These are phyloP conservation scores for Phoeniculus purpureus DNA, from an alignment of 2,797 vertebrate species.

Conservation along the genomic window DNA sequence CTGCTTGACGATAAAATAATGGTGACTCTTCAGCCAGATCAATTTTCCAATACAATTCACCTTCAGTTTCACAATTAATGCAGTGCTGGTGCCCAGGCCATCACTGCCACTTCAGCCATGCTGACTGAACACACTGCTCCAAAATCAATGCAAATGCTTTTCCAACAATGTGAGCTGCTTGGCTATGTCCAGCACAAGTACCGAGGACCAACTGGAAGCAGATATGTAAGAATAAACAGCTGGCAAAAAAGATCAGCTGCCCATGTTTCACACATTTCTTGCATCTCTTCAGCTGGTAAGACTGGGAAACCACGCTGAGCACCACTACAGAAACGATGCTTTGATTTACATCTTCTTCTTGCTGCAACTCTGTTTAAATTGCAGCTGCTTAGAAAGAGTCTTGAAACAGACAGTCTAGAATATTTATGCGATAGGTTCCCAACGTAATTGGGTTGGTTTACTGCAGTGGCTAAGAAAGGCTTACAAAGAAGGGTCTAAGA, in stretches of 20 bases:
- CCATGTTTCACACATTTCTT: neutral
- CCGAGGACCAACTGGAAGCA: neutral
- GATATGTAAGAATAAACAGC: neutral
- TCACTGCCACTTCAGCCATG: neutral
- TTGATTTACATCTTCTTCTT: neutral
- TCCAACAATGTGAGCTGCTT: neutral
- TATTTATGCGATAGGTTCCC: neutral
- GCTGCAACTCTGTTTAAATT: neutral
- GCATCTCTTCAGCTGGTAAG: neutral
- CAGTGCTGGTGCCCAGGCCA: neutral
- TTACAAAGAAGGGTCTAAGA: neutral
- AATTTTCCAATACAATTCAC: neutral
- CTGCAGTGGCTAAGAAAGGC: neutral
- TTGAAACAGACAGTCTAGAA: neutral
- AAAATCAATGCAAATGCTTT: neutral
- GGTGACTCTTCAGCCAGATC: neutral
- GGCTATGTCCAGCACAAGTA: neutral
- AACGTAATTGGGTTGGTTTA: neutral
- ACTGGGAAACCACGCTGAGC: neutral
- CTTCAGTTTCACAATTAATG: conserved; percentile 1
- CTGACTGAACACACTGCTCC: neutral
- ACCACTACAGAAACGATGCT: neutral
- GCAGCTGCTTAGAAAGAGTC: neutral
- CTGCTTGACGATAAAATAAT: neutral
- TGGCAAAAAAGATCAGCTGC: neutral